These are phyloP conservation scores for Drosophila paramelanica DNA, from an alignment of 2,888 invertebrate genomes.

Conservation along the genomic window DNA sequence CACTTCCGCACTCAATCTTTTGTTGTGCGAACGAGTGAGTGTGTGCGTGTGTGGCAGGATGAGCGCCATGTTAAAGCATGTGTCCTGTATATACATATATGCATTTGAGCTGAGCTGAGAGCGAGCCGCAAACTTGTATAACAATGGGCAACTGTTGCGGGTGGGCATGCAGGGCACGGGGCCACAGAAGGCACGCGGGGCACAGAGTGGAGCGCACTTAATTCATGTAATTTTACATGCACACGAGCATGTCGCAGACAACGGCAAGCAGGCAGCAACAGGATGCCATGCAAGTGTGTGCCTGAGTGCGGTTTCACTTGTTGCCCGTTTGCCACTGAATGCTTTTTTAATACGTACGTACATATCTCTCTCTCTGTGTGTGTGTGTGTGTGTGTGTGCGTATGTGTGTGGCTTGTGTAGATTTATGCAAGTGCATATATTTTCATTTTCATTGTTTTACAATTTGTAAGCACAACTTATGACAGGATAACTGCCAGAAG, in stretches of 20 bases:
- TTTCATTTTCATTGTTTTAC: slow-evolving; percentile 81
- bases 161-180: background rate
- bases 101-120: slow-evolving; percentile 48
- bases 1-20: slow-evolving; percentile 80
- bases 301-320: slow-evolving; percentile 75
- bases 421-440: slow-evolving; percentile 66
- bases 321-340: slow-evolving; percentile 66
- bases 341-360: slow-evolving; percentile 46
- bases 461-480: slow-evolving; percentile 79
- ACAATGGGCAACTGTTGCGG: slow-evolving; percentile 58
- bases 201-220: slow-evolving; percentile 67
- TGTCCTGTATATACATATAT: slow-evolving; percentile 63
- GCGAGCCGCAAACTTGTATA: slow-evolving; percentile 29
- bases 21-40: slow-evolving; percentile 51
- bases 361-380: slow-evolving; percentile 2
- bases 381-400: slow-evolving; percentile 14
- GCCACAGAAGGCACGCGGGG: slow-evolving; percentile 18
- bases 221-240: slow-evolving; percentile 80
- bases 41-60: slow-evolving; percentile 60
- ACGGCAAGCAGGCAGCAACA: slow-evolving; percentile 67
- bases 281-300: slow-evolving; percentile 67
- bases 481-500: slow-evolving; percentile 71
- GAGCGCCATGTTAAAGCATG: slow-evolving; percentile 73
- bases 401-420: slow-evolving; percentile 50
- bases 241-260: slow-evolving; percentile 63